Percentiles rank a stretch among this genome's conserved stretches.
Evolutionary conservation across 2,888 invertebrate species (phyloP).

Genomic region (Erebia ligea): DNA sequence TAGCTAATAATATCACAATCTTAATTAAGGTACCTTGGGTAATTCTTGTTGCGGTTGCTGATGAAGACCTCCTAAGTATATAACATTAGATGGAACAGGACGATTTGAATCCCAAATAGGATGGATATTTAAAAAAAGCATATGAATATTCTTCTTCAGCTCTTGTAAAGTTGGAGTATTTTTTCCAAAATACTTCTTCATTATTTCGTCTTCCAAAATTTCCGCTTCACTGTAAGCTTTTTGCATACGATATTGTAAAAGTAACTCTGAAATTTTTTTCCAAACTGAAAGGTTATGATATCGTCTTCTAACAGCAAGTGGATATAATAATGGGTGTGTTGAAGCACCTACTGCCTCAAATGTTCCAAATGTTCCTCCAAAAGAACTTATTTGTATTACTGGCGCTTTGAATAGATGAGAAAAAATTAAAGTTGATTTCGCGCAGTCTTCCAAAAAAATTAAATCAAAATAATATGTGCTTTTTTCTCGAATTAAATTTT

Average conservation of each 20-base stretch:
- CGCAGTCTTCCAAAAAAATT: constrained; percentile 35
- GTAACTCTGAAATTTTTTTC: constrained; percentile 40
- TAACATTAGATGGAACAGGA: constrained; percentile 63
- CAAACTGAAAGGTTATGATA: constrained; percentile 40
- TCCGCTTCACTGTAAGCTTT: constrained; percentile 22
- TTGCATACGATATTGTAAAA: constrained; percentile 18
- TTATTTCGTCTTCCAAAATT: constrained; percentile 30
- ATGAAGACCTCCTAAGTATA: constrained; percentile 69
- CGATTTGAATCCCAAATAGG: constrained; percentile 55
- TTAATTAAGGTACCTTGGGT: constrained; percentile 48
- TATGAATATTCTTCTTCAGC: constrained; percentile 52
- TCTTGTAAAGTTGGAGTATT: constrained; percentile 41
- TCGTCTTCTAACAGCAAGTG: constrained; percentile 31
- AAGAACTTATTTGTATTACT: constrained; percentile 40
- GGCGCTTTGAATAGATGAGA: constrained; percentile 41
- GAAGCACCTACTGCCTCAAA: constrained; percentile 37
- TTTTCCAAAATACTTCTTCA: constrained; percentile 33
- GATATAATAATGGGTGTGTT: constrained; percentile 40
- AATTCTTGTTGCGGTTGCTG: constrained; percentile 56
- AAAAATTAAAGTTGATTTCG: constrained; percentile 31
- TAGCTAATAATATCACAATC: not conserved
- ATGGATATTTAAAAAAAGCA: constrained; percentile 63
- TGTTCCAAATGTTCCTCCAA: constrained; percentile 35
- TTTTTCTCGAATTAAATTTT: constrained; percentile 41
- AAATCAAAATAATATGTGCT: constrained; percentile 37